A percentile compares a stretch with the other conserved stretches of the same genome.
These are phyloP conservation scores for Hydrolagus colliei DNA, from an alignment of 2,797 vertebrate species.

Conservation along the genomic window DNA sequence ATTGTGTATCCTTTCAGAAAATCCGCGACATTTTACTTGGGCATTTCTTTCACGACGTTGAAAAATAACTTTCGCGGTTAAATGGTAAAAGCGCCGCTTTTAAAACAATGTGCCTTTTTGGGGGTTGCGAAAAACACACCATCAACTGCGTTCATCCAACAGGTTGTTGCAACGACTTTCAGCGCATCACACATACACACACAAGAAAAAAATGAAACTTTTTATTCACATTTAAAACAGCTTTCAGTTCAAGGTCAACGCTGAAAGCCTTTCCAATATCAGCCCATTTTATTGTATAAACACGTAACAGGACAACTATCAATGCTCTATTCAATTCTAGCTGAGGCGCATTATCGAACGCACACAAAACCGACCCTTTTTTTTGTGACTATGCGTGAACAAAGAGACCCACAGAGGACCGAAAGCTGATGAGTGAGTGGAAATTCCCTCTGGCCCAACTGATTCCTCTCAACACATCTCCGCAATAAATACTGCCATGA, in stretches of 20 bases:
- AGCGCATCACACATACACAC: background rate
- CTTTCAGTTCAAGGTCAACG: slow-evolving; percentile 9
- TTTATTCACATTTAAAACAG: background rate
- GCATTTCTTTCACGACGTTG: background rate
- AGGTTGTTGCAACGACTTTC: background rate
- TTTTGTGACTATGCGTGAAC: background rate
- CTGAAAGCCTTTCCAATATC: background rate
- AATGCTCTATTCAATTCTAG: background rate
- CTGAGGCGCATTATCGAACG: too few relatives aligned
- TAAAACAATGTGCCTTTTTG: too few relatives aligned
- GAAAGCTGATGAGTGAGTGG: background rate
- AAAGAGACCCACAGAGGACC: background rate
- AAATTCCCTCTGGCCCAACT: background rate
- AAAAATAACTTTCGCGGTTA: background rate
- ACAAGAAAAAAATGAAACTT: too few relatives aligned
- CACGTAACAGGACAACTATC: background rate
- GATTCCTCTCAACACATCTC: background rate
- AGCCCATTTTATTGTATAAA: background rate
- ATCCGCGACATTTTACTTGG: background rate
- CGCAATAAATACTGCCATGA: background rate
- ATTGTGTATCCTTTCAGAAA: background rate
- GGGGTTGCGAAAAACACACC: too few relatives aligned
- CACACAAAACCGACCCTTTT: background rate
- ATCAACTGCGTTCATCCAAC: background rate
- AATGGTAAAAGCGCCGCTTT: background rate